Base-by-base conservation (phyloP, 2,888 invertebrate genomes). In the Tetanocera ferruginea region DNA sequence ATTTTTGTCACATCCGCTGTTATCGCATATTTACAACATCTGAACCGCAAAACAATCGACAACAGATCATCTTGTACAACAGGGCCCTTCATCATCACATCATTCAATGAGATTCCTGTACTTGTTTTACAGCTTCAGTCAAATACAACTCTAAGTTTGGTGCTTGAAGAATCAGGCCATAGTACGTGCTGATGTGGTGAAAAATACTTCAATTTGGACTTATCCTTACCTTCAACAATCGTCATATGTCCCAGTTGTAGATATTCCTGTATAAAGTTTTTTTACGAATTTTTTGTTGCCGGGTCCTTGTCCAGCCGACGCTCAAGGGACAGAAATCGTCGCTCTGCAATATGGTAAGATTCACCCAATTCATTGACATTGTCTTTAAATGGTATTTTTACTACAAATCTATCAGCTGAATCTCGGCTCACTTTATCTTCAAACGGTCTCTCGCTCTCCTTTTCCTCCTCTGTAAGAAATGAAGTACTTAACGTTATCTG, bases 1-100 rank as follows among this genome's bases (percentile, higher is more conserved):
- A 81, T 82, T 77, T 83, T 83, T 2, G 71, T 72, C 9, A 81
- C 73, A 66, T 81, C 81, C 5, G 80, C 79, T 23, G 80, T 80
- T 1, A 80, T 52, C 17, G 80, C 79, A 9, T 69, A 67, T 57
- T 55, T 60, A 51, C 77, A 69, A 17, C 60, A 72, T 28, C 79
- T 69, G 70, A 78, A 82, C 17, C 79, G 71, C 8, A 80, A 9
- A 2, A 82, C 43, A 3, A 80, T 73, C 4, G 77, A 77, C 11
- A 77, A 31, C n/a, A n/a, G n/a, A n/a, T n/a, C n/a, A n/a, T n/a
- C n/a, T n/a, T n/a, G n/a, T n/a, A n/a, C n/a, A n/a, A n/a, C n/a
- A n/a, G n/a, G n/a, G n/a, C n/a, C n/a, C n/a, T n/a, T n/a, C n/a
- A n/a, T n/a, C n/a, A n/a, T n/a, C n/a, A n/a, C n/a, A n/a, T n/a